Conservation (phyloP, 2,797 vertebrate species). For the Sphaeramia orbicularis region DNA sequence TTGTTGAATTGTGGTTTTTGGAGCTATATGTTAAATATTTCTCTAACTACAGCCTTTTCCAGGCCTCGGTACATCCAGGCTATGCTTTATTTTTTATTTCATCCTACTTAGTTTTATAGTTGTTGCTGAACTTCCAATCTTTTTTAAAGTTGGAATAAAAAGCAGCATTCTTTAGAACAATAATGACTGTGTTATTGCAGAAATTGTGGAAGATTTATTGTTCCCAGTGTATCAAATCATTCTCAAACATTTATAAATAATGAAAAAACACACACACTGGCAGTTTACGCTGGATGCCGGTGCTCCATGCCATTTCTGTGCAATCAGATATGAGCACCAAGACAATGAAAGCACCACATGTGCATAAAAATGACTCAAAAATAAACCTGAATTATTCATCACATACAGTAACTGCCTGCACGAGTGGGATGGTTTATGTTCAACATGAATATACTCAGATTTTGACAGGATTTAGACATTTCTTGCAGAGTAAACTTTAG, state of each 20-base stretch:
- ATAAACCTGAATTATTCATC: constrained; percentile 46
- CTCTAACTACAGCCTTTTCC: constrained; percentile 28
- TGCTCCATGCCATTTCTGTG: constrained; percentile 27
- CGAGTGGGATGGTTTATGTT: constrained; percentile 1
- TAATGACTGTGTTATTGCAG: constrained; percentile 45
- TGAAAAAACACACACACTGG: constrained; percentile 33
- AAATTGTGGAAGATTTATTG: constrained; percentile 54
- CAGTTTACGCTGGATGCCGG: constrained; percentile 30
- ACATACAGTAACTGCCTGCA: constrained; percentile 19
- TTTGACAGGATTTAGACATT: constrained; percentile 6
- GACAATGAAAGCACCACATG: constrained; percentile 42
- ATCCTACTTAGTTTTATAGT: constrained; percentile 47
- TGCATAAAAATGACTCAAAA: constrained; percentile 33
- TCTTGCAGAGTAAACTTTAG: too few relatives aligned
- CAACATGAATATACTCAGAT: constrained; percentile 10
- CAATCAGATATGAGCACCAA: constrained; percentile 49
- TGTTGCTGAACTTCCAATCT: constrained; percentile 11
- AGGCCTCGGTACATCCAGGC: constrained; percentile 10
- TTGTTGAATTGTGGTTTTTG: constrained; percentile 80
- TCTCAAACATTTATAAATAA: constrained; percentile 49
- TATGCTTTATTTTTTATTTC: constrained; percentile 13
- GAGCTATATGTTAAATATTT: constrained; percentile 35
- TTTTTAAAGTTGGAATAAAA: constrained; percentile 43
- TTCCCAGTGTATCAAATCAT: constrained; percentile 57
- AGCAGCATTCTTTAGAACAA: constrained; percentile 31